These are phyloP conservation scores for Mesodorylaimus sp. DNA, from an alignment of 2,888 invertebrate genomes.

Conservation along the genomic window DNA sequence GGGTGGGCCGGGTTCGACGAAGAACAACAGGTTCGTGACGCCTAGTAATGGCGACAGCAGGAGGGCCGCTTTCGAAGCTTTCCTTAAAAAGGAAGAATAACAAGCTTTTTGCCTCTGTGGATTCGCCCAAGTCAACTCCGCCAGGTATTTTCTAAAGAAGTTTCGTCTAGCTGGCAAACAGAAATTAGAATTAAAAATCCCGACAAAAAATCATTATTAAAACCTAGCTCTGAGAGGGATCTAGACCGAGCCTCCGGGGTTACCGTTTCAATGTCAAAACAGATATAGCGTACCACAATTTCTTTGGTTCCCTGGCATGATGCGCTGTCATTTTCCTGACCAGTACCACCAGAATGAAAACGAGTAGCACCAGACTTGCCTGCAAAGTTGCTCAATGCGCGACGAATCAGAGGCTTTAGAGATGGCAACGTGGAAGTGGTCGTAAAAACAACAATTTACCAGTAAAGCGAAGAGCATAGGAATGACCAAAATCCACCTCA, in stretches of 20 bases:
- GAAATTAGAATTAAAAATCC: too few relatives aligned
- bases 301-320: constrained; percentile 34
- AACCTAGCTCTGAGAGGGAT: neutral
- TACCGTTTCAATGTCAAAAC: neutral
- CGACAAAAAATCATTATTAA: too few relatives aligned
- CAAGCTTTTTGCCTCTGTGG: neutral
- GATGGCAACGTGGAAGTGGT: too few relatives aligned
- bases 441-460: too few relatives aligned
- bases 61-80: constrained; percentile 1
- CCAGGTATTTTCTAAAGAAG: neutral
- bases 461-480: constrained; percentile 32
- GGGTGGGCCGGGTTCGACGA: neutral
- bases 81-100: neutral
- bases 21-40: constrained; percentile 2
- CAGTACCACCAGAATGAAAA: constrained; percentile 35
- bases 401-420: too few relatives aligned
- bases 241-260: neutral
- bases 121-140: neutral
- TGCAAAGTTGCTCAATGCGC: too few relatives aligned
- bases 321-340: constrained; percentile 36
- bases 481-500: constrained; percentile 29
- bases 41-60: constrained; percentile 2
- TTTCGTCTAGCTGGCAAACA: neutral
- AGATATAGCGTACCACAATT: constrained; percentile 26
- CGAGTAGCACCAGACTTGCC: constrained; percentile 35